These are phyloP conservation scores for Brachycybe producta DNA, from an alignment of 2,888 invertebrate genomes.

Conservation along the genomic window DNA sequence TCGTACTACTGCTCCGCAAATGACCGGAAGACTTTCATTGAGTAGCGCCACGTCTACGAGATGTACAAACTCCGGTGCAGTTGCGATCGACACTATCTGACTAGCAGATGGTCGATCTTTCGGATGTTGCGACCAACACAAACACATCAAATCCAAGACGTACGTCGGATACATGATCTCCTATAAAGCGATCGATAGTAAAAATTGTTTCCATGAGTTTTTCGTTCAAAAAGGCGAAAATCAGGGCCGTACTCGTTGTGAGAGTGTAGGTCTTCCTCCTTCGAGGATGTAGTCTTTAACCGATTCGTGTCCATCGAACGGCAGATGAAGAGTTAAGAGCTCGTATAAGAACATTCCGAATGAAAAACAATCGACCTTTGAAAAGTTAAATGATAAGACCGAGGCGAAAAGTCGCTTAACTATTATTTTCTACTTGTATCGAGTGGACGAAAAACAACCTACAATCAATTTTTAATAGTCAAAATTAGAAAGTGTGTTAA, in stretches of 20 bases:
- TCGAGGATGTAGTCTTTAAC: conserved; percentile 93
- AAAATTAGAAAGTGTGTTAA: conserved; percentile 11
- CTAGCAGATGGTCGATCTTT: conserved; percentile 80
- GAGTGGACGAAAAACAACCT: too few relatives aligned
- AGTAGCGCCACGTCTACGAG: conserved; percentile 63
- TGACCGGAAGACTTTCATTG: conserved; percentile 33
- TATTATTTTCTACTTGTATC: too few relatives aligned
- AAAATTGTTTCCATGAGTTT: background rate
- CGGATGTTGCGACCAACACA: conserved; percentile 79
- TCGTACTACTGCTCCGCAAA: conserved; percentile 16
- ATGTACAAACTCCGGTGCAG: conserved; percentile 87
- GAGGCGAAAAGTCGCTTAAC: background rate
- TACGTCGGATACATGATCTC: conserved; percentile 76
- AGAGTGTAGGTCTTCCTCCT: conserved; percentile 79
- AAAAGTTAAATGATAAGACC: conserved; percentile 17
- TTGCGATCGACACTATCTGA: conserved; percentile 81
- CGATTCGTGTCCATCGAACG: conserved; percentile 92
- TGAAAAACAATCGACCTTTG: conserved; percentile 89
- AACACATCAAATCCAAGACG: conserved; percentile 84
- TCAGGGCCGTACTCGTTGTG: conserved; percentile 51
- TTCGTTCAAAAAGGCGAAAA: background rate
- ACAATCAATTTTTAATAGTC: too few relatives aligned
- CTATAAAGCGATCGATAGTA: conserved; percentile 30
- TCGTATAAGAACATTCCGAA: conserved; percentile 98
- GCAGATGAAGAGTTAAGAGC: conserved; percentile 77